Evolutionary conservation across 30 jellyfish, hydroid and myxozoan genomes (phyloP).

Genomic region (Hydractinia echinata): DNA sequence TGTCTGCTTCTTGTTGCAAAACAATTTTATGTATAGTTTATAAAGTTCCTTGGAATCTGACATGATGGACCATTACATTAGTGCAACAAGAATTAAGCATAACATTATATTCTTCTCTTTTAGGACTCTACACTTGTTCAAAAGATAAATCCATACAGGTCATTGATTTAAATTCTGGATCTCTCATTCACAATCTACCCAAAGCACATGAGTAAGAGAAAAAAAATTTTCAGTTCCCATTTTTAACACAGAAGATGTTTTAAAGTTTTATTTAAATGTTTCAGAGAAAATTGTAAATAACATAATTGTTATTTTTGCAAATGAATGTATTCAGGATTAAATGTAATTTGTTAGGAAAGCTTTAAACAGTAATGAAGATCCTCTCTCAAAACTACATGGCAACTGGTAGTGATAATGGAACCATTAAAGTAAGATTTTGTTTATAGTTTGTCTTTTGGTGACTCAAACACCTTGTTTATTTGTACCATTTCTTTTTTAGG

Average conservation of each 20-base stretch:
- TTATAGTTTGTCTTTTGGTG: background rate
- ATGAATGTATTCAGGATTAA: too few species aligned
- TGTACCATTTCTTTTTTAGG: constrained; percentile 32
- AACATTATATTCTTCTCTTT: background rate
- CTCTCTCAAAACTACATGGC: constrained; percentile 58
- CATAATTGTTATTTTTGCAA: constrained; percentile 27
- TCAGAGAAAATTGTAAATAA: too few species aligned
- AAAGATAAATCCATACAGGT: constrained; percentile 54
- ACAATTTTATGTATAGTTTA: background rate
- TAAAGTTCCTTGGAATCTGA: background rate
- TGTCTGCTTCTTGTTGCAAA: too few species aligned
- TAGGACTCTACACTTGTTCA: constrained; percentile 53
- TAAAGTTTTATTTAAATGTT: background rate
- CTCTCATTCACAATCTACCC: constrained; percentile 23
- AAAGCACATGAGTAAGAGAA: constrained; percentile 32
- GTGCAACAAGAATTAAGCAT: too few species aligned
- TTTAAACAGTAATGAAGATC: constrained; percentile 38
- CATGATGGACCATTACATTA: too few species aligned
- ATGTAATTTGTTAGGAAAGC: constrained; percentile 40
- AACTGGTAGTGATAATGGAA: constrained; percentile 72
- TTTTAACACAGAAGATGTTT: background rate
- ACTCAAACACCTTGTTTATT: background rate
- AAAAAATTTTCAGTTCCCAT: background rate
- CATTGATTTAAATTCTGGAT: constrained; percentile 58
- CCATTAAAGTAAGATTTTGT: constrained; percentile 48